Base-by-base conservation (phyloP, 2,113 vertebrate genomes). In the Alethe diademata region DNA sequence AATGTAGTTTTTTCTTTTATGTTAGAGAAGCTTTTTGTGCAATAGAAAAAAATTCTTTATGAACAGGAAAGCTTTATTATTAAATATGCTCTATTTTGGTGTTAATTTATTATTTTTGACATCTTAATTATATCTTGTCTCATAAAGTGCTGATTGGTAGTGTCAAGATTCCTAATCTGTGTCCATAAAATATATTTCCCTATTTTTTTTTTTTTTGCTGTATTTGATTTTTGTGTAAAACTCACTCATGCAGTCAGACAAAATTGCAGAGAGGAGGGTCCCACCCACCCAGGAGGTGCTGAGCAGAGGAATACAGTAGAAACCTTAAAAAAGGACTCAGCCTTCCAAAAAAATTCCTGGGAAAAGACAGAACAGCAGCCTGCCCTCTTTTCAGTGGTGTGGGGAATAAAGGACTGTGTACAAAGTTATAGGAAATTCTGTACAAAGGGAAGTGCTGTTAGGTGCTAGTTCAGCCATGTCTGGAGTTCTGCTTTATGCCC, bases 51-150 rank as follows among this genome's bases (percentile, higher is more conserved):
- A 43, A 54, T 64, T 95, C 71, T 92, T 95, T 86, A 76, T 80
- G 66, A 84, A 56, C 28, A 76, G 19, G n/a, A 91, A 95, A 90
- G 14, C 33, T 90, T 95, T 89, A 89, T 72, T 88, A 76, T 5
- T 84, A 93, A 95, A 72, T 36, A 96, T 13, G 13, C 79, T 97
- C 73, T 97, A 80, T 97, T 97, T 96, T 90, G 67, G 76, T 76
- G 79, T 54, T 92, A 96, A 96, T 95, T 95, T 93, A 93, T 97
- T 97, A 94, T 76, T 92, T 96, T 95, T 95, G 96, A 97, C 96
- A 96, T 91, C 85, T 91, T 97, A 97, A 97, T 97, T 97, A 96
- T 92, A 94, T 96, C 76, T 93, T 66, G 25, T 88, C 75, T 73
- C 86, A 90, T 96, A 92, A 93, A 96, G 78, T 84, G 74, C 85